Base-by-base conservation (phyloP, 2,113 vertebrate species). In the Crotalus horridus region DNA sequence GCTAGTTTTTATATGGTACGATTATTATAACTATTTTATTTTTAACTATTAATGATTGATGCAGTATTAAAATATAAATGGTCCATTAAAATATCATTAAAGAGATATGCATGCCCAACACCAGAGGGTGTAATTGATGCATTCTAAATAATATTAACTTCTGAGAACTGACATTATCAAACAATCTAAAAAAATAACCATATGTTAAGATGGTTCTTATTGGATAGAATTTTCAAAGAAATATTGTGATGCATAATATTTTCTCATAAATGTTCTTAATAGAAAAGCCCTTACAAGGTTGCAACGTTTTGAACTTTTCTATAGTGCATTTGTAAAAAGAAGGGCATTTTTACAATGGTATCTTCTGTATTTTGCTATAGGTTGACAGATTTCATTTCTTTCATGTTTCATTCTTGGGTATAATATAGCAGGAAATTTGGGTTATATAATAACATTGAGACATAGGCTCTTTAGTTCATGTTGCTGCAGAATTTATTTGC, bases 51-150 rank as follows among this genome's bases (percentile, higher is more conserved):
- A 29, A 33, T 33, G 6, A 15, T 6, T 89, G 54, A 33, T 29
- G 3, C 11, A 85, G 33, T 54, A 21, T 48, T 21, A 21, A 74
- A 69, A 29, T 43, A 23, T 92, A 89, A 85, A 7, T 24, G n/a
- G 56, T 4, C 3, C 85, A 56, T 3, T 15, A 88, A 53, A 92
- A 90, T 56, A 74, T 26, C 54, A 94, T 48, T 91, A 69, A 81
- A 93, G 53, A 85, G 29, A 59, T 89, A 53, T 92, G 3, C 43
- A 92, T 81, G n/a, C 46, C 89, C 93, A 93, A 94, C 89, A 92
- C 95, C 90, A 39, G 94, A 92, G 96, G 95, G 90, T 96, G 95
- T 91, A 96, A 89, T 90, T 95, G 95, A 88, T 90, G 90, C 90
- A 12, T 24, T 58, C 90, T 59, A 46, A 91, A 23, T 87, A 94